phyloP scores from a whole-genome alignment of 2,888 invertebrate species.

The Actias luna region DNA sequence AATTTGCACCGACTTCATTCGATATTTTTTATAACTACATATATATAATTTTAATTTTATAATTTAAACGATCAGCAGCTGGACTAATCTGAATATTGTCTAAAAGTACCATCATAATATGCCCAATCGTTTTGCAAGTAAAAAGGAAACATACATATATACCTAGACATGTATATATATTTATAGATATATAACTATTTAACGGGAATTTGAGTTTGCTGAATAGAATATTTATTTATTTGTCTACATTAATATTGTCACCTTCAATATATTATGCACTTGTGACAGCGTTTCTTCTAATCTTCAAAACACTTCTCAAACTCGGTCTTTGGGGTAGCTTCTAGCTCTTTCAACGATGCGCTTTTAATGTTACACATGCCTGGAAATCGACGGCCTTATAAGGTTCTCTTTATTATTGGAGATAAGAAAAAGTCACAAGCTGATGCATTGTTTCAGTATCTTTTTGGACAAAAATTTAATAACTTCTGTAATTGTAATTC shows the following conservation, averaged over 20 bases:
- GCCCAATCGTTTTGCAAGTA: too few relatives aligned
- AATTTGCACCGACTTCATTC: too few relatives aligned
- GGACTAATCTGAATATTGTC: too few relatives aligned
- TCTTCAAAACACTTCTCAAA: conserved; percentile 18
- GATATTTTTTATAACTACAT: too few relatives aligned
- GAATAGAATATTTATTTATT: neutral
- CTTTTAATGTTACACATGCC: conserved; percentile 19
- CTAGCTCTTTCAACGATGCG: conserved; percentile 17
- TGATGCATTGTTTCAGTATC: neutral
- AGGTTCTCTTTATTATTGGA: conserved; percentile 7
- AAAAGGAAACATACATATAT: too few relatives aligned
- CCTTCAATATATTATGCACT: conserved; percentile 10
- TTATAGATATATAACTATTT: too few relatives aligned
- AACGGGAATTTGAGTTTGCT: neutral
- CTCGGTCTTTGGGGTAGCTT: conserved; percentile 4
- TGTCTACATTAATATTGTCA: conserved; percentile 2
- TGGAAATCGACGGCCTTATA: conserved; percentile 16
- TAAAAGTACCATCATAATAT: too few relatives aligned
- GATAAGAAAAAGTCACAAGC: conserved; percentile 12
- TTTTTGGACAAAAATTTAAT: too few relatives aligned
- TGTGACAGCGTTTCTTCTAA: conserved; percentile 19
- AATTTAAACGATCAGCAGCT: too few relatives aligned
- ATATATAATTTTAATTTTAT: too few relatives aligned
- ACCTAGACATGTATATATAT: too few relatives aligned
- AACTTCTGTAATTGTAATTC: too few relatives aligned